Conservation (phyloP, 1,140 invertebrate genomes). For the Wasmannia auropunctata region DNA sequence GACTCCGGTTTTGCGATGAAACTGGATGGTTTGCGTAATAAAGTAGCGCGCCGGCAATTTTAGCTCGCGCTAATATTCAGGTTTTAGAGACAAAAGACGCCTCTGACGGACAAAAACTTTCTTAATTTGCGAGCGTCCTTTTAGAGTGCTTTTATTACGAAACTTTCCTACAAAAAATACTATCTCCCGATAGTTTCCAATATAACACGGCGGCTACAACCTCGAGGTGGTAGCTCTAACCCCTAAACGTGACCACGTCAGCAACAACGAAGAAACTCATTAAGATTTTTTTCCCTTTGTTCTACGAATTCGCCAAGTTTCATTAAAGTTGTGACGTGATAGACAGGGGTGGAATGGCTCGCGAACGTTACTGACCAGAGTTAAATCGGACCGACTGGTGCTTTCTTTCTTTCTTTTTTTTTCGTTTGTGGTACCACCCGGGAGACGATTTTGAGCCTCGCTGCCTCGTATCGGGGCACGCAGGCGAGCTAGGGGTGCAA, state of each 20-base stretch:
- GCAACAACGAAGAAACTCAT: constrained; percentile 9
- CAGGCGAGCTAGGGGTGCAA: constrained; percentile 28
- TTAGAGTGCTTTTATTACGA: constrained; percentile 33
- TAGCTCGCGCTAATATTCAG: constrained; percentile 3
- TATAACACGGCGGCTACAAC: not conserved
- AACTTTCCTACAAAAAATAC: constrained; percentile 28
- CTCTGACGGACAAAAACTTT: not conserved
- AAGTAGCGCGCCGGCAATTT: not conserved
- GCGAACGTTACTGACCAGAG: not conserved
- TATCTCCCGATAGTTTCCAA: constrained; percentile 22
- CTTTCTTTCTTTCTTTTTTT: not conserved
- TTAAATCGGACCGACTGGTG: constrained; percentile 1
- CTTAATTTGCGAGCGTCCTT: constrained; percentile 33
- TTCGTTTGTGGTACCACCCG: not conserved
- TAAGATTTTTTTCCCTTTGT: constrained; percentile 8
- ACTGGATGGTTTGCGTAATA: not conserved
- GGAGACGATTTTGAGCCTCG: constrained; percentile 15
- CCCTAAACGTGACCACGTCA: constrained; percentile 11
- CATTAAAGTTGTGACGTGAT: not conserved
- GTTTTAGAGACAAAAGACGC: constrained; percentile 9
- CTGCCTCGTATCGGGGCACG: not conserved
- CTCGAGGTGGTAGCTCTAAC: not conserved
- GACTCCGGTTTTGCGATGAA: not conserved
- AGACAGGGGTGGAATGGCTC: not conserved
- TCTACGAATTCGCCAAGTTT: not conserved